Base-by-base conservation (phyloP, 1,140 invertebrate genomes). In the Coptotermes formosanus region DNA sequence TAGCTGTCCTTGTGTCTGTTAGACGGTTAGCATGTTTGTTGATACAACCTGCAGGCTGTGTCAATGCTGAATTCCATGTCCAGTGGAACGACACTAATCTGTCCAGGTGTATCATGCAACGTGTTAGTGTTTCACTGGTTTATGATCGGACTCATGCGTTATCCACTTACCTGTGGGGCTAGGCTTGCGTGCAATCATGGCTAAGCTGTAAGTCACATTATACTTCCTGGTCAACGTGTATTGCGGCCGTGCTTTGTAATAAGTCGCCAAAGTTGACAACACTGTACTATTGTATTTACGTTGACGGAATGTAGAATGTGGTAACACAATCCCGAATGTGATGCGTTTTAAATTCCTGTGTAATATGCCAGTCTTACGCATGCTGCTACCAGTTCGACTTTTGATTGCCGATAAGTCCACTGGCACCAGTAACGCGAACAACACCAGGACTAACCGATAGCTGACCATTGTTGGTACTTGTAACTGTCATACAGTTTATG, bases 281-380 rank as follows among this genome's bases (percentile, higher is more conserved):
- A 95, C 93, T 82, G 95, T 94, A 89, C 94, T 95, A 32, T 93
- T 94, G 89, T 96, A 96, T 86, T 95, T 95, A 25, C 96, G 92
- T 45, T 93, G 92, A 87, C 94, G 94, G 89, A 96, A 96, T 75
- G 94, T 93, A 89, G 95, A 96, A 88, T 96, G 94, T 2, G 96
- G 96, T 87, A 96, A 93, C 85, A 96, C 93, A 88, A 96, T 93
- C 69, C 95, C 95, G 87, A 96, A 94, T 90, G 93, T 64, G 8
- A 85, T 64, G 19, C 85, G 55, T 44, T 82, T 64, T 38, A 75
- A 75, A 7, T 75, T 30, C 64, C 64, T 75, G 0, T 75, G 64
- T 12, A 75, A 16, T 1, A 75, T 25, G 4, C 25, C 64, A 30
- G 64, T 30, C n/a, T 75, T 75, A 25, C 64, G 64, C 64, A n/a